Evolutionary conservation across 2,797 vertebrate genomes (phyloP).

Genomic region (Todus mexicanus): DNA sequence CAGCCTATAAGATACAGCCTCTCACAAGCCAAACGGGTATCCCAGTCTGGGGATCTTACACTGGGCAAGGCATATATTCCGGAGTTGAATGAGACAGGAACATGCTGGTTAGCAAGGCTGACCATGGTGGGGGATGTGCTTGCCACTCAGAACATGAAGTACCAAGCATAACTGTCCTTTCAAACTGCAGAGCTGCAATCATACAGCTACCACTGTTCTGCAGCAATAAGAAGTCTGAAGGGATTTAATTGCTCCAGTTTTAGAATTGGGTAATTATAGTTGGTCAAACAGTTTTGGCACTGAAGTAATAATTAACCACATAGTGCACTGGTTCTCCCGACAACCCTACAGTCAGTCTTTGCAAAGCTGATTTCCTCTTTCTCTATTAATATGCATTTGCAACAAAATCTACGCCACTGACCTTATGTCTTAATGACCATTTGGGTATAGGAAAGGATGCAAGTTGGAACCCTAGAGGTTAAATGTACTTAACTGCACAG

Average conservation of each 20-base stretch:
- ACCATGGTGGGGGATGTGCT: not conserved
- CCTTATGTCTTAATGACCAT: not conserved
- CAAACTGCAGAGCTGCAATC: not conserved
- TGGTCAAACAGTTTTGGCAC: not conserved
- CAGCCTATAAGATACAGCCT: not conserved
- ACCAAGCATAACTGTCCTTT: not conserved
- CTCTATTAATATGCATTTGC: not conserved
- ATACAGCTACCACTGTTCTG: not conserved
- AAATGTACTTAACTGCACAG: not conserved
- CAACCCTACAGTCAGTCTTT: not conserved
- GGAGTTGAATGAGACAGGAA: not conserved
- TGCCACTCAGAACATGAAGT: not conserved
- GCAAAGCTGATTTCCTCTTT: not conserved
- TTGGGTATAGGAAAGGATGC: not conserved
- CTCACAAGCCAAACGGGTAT: not conserved
- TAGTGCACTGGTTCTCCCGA: not conserved
- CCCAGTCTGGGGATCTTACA: not conserved
- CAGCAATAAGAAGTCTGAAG: not conserved
- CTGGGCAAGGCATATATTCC: not conserved
- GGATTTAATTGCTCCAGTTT: constrained; percentile 9
- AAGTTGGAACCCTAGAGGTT: constrained; percentile 1
- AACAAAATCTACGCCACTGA: not conserved
- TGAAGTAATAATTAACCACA: constrained; percentile 17
- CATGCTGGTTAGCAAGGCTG: not conserved
- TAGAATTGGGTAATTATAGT: constrained; percentile 6